Evolutionary conservation across 2,797 vertebrate species (phyloP).

Genomic region (Acrossocheilus wenchowensis): DNA sequence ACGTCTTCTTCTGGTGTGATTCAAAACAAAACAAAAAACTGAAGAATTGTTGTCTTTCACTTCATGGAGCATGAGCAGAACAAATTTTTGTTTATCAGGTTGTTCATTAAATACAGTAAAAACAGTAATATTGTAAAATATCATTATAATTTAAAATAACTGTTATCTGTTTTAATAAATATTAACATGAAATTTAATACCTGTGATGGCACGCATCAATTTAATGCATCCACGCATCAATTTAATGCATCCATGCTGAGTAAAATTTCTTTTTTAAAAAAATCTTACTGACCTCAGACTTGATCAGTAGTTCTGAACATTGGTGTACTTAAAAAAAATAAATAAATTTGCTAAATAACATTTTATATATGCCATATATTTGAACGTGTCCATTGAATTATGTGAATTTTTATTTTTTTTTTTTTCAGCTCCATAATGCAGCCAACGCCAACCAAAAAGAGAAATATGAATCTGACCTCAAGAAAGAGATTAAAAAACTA

Average conservation of each 20-base stretch:
- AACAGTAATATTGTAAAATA: no score
- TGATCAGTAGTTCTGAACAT: background rate
- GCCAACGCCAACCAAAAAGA: conserved; percentile 96
- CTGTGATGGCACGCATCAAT: background rate
- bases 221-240: background rate
- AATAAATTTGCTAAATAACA: background rate
- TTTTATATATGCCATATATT: background rate
- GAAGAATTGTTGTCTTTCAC: background rate
- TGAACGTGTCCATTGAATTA: background rate
- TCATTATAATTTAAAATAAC: no score
- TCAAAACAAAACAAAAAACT: background rate
- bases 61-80: no score
- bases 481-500: conserved; percentile 96
- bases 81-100: no score
- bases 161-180: no score
- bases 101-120: no score
- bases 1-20: background rate
- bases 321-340: background rate
- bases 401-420: background rate
- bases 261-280: background rate
- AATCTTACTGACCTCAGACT: background rate
- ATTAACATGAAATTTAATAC: no score
- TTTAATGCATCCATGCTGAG: background rate
- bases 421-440: conserved; percentile 88
- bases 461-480: conserved; percentile 94